These are phyloP conservation scores for Thermophis baileyi DNA, from an alignment of 2,113 vertebrate genomes.

Conservation along the genomic window DNA sequence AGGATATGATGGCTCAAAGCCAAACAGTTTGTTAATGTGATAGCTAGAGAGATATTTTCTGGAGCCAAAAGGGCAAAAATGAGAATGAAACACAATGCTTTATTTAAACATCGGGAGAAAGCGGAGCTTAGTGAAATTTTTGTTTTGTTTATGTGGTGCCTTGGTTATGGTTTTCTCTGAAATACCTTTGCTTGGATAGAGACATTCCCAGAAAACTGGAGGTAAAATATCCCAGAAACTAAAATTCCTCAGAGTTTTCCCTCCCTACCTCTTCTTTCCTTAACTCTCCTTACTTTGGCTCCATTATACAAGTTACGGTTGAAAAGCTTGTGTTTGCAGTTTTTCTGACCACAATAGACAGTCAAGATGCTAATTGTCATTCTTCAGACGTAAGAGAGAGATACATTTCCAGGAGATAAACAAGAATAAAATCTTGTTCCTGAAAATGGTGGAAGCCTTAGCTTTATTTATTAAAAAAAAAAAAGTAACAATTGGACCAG, in stretches of 20 bases:
- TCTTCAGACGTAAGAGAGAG: background rate
- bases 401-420: constrained; percentile 24
- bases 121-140: background rate
- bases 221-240: constrained; percentile 8
- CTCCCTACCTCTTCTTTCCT: background rate
- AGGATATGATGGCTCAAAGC: background rate
- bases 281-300: background rate
- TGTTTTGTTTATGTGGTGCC: background rate
- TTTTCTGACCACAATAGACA: constrained; percentile 2
- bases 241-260: background rate
- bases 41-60: background rate
- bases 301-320: background rate
- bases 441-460: background rate
- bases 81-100: background rate
- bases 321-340: background rate
- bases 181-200: constrained; percentile 7
- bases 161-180: background rate
- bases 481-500: background rate
- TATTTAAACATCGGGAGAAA: background rate
- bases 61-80: background rate
- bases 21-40: background rate
- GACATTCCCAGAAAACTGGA: background rate
- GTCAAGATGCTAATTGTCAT: background rate
- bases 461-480: background rate
- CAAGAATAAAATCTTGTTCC: constrained; percentile 6